Conservation (phyloP, 2,888 invertebrate genomes). For the Pachycephus smyrnensis region DNA sequence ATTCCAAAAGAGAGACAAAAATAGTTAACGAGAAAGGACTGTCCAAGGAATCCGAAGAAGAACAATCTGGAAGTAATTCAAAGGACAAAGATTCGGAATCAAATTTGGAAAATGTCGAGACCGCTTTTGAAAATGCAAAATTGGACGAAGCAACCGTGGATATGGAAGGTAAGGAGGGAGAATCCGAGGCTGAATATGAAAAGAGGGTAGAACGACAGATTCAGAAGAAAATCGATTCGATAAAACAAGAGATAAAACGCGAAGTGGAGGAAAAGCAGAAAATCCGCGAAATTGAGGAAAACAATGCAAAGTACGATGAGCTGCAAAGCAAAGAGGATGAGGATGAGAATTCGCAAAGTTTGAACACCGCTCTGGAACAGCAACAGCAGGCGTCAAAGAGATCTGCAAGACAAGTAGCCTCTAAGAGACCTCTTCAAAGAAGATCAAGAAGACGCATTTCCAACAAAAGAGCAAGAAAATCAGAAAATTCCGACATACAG, state of each 20-base stretch:
- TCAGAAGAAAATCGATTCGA: constrained; percentile 59
- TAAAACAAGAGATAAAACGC: constrained; percentile 64
- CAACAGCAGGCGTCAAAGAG: background rate
- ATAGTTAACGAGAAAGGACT: constrained; percentile 15
- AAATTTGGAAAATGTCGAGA: constrained; percentile 10
- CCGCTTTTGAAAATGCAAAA: background rate
- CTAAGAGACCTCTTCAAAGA: background rate
- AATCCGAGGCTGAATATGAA: constrained; percentile 39
- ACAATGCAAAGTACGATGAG: constrained; percentile 52
- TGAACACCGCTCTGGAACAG: background rate
- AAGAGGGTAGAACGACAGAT: constrained; percentile 59
- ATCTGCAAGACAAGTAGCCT: background rate
- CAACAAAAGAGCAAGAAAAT: background rate
- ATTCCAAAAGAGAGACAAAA: constrained; percentile 10
- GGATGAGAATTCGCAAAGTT: constrained; percentile 24
- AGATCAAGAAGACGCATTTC: background rate
- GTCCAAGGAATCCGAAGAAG: constrained; percentile 12
- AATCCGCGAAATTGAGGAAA: constrained; percentile 44
- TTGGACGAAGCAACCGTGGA: background rate
- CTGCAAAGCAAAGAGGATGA: constrained; percentile 35
- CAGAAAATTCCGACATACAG: background rate
- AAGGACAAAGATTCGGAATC: background rate
- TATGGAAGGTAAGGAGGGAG: constrained; percentile 22
- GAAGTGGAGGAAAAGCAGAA: constrained; percentile 53
- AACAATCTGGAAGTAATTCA: background rate